Evolutionary conservation across 2,888 invertebrate species (phyloP), one percentile per base, ranked within the genome.

Genomic region (Sialis lutaria): DNA sequence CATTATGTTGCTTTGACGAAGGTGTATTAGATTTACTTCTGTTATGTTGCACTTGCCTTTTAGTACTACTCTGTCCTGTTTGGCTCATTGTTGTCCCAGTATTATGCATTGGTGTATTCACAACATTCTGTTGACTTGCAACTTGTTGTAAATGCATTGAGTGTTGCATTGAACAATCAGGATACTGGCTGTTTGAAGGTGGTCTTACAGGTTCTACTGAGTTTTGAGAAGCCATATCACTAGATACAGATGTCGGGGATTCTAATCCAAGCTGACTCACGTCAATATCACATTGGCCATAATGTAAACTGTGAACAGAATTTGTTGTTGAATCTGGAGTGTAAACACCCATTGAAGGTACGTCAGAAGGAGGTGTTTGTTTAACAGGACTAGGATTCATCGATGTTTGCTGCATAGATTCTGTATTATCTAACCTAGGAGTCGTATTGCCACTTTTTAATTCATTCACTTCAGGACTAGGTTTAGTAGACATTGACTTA

Each of bases 221-320:
- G 58, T 75, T 78, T 54, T 86, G 86, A 0, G 79, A 80, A 6
- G 83, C 81, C 65, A 90, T 74, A 61, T 91, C 89, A 42, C 83
- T 86, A 1, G 87, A 82, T 53, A 91, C 88, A 39, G 88, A 87
- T 0, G 87, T 82, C 0, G 92, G 90, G 0, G 91, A 90, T 61
- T 91, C 91, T 52, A 92, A 67, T 1, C 86, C 88, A 49, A 90
- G 64, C 59, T 87, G 86, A 48, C 79, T 78, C 1, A 88, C 87
- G 61, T 88, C 90, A 50, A 90, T 64, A 55, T 90, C 88, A 56
- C 86, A 86, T 48, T 84, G 82, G 1, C 75, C 74, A 57, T 86
- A 86, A 58, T 79, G 77, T 54, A 90, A 73, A 45, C 86, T 81
- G 52, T 85, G 84, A 6, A 87, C 84, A 0, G 84, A 83, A 60